These are phyloP conservation scores for Andrena hattorfiana DNA, from an alignment of 2,888 invertebrate species.

Conservation along the genomic window DNA sequence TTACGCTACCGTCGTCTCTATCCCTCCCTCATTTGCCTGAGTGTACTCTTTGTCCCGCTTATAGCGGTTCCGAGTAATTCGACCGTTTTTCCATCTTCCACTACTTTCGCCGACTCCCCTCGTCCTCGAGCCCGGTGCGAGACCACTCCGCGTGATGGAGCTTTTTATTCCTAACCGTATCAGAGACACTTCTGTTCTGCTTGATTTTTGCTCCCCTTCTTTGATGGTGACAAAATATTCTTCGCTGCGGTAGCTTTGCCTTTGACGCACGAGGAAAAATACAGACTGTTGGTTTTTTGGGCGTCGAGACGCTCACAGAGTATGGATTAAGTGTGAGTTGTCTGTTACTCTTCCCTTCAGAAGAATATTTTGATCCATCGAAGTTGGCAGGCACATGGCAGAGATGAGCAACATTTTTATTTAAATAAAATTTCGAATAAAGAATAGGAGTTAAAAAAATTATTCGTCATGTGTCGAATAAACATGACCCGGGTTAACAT, in stretches of 20 bases:
- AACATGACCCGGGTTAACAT: too few species aligned
- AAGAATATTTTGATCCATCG: too few species aligned
- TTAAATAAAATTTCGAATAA: too few species aligned
- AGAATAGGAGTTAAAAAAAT: too few species aligned
- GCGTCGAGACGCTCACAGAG: not conserved
- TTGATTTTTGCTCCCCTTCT: conserved; percentile 16
- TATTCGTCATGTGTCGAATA: too few species aligned
- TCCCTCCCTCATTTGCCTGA: conserved; percentile 57
- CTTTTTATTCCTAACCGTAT: conserved; percentile 31
- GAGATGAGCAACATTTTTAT: too few species aligned
- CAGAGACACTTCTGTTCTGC: conserved; percentile 4
- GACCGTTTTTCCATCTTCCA: conserved; percentile 34
- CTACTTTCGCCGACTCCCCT: not conserved
- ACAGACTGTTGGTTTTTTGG: not conserved
- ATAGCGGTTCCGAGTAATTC: conserved; percentile 40
- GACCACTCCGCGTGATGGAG: conserved; percentile 38
- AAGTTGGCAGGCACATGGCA: too few species aligned
- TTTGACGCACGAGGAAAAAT: not conserved
- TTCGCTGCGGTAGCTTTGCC: not conserved
- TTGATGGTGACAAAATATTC: conserved; percentile 10
- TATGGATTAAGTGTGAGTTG: too few species aligned
- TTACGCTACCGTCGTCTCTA: conserved; percentile 40
- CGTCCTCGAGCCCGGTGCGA: conserved; percentile 13
- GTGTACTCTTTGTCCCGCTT: conserved; percentile 35
- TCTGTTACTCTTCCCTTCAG: too few species aligned